Evolutionary conservation across 2,888 invertebrate species (phyloP), one percentile per base, ranked within the genome.

Genomic region (Lasioglossum morio): DNA sequence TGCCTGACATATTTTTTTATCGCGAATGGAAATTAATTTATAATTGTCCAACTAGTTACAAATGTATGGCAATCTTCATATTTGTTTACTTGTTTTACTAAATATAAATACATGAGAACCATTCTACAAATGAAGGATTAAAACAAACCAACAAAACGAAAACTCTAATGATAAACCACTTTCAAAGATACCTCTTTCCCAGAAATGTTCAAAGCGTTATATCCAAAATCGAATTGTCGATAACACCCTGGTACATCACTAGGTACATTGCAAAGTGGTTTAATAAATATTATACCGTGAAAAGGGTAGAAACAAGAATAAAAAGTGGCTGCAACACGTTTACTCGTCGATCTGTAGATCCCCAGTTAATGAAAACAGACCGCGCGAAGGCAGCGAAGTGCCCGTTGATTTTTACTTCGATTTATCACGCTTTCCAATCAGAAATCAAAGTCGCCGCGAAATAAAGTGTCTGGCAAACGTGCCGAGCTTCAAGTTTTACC

Each of bases 391-490:
- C 69, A 7, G 12, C 30, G 37, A 8, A 19, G 34, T 40, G 70
- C 8, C 19, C 8, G 66, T 12, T 8, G 8, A 37, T 40, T 70
- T 40, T 40, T n/a, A 40, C 40, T 70, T 70, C 37, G 57, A 73
- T 82, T 80, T 63, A 80, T 80, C 70, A 2, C 48, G 30, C 16
- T 16, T 40, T 53, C 74, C 75, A 60, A 75, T 74, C 57, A 57
- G 72, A 48, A 48, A 77, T 82, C 77, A 82, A 70, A 48, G 37
- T 77, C 60, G 37, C 60, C 69, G 46, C 57, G 40, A 60, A 77
- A 74, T 60, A 40, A 82, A 82, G 82, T 70, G 82, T 82, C 85
- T 84, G 79, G 78, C 78, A 79, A 85, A 78, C 82, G 84, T 57
- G 77, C 19, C 72, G 69, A 74, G 77, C 70, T 75, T 74, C 74